Base-by-base conservation (phyloP, 2,113 vertebrate genomes). In the Ammodytes marinus region DNA sequence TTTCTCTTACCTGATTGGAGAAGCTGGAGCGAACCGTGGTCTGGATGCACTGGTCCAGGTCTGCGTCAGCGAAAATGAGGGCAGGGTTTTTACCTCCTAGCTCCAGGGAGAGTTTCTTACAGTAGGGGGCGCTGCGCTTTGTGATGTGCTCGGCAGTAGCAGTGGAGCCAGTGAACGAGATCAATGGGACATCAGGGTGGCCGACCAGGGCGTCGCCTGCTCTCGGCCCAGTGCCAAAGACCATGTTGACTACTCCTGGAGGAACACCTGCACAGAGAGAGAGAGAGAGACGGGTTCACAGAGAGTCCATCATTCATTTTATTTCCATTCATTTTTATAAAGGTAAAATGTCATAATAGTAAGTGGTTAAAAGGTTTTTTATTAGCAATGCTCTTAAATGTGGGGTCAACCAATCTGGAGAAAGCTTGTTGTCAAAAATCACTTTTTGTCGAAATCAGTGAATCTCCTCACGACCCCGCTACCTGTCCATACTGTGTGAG, bases 21-120 rank as follows among this genome's bases (percentile, higher is more conserved):
- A 99, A 99, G 90, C 97, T 99, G 91, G 98, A 99, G 80, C 93
- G 95, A 10, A 99, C 88, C 0, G 98, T 99, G 2, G 95, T 96
- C 43, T 95, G 90, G 46, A 99, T 89, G 72, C 97, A 99, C 3
- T 97, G 94, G 7, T 95, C 95, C 88, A 99, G 84, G 89, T 98
- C 94, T 0, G 98, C 97, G 9, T 99, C 98, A 0, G 97, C 95
- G 6, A 99, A 99, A 67, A 99, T 6, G 8, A 99, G 90, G 0
- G 98, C 98, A 0, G 98, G 98, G 78, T 99, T 99, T 92, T 99
- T 99, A 39, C 97, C 98, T 1, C 98, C 98, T 35, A 99, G 95
- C 86, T 99, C 98, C 88, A 99, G 74, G 0, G 97, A 99, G n/a
- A 99, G 96, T 58, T 97, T 97, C 91, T 99, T 99, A 86, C 96